Evolutionary conservation across 2,113 vertebrate species (phyloP).

Genomic region (Rhagologus leucostigma): DNA sequence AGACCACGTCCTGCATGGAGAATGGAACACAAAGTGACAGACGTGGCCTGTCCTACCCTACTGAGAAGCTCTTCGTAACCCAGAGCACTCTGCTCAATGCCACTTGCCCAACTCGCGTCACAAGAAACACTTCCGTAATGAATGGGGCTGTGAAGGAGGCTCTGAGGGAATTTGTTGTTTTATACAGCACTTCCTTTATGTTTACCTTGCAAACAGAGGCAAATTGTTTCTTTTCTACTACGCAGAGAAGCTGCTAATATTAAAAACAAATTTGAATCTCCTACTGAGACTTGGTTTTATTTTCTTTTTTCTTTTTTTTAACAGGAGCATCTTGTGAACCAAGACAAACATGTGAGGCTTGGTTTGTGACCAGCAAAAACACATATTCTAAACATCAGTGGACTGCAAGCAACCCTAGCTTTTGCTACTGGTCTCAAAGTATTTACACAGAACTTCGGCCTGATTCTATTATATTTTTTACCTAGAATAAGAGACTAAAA

Average conservation of each 20-base stretch:
- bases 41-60: accelerated
- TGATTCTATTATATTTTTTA: neutral
- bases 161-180: conserved; percentile 3
- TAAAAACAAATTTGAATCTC: conserved; percentile 46
- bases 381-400: conserved; percentile 16
- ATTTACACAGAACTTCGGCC: neutral
- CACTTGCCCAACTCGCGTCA: neutral
- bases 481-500: neutral
- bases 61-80: neutral
- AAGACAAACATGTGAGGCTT: conserved; percentile 53
- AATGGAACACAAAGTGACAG: neutral
- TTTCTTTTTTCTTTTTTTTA: neutral
- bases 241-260: conserved; percentile 24
- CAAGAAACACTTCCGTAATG: neutral
- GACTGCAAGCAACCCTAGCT: neutral
- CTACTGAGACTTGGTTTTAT: conserved; percentile 17
- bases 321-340: conserved; percentile 34
- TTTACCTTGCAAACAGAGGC: conserved; percentile 52
- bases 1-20: accelerated
- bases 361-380: conserved; percentile 43
- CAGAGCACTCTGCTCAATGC: neutral
- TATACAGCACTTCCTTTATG: neutral
- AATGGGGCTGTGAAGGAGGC: neutral
- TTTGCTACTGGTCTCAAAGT: conserved; percentile 28
- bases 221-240: conserved; percentile 27